Base-by-base conservation (phyloP, 1,140 invertebrate species). In the Oedothorax gibbosus region DNA sequence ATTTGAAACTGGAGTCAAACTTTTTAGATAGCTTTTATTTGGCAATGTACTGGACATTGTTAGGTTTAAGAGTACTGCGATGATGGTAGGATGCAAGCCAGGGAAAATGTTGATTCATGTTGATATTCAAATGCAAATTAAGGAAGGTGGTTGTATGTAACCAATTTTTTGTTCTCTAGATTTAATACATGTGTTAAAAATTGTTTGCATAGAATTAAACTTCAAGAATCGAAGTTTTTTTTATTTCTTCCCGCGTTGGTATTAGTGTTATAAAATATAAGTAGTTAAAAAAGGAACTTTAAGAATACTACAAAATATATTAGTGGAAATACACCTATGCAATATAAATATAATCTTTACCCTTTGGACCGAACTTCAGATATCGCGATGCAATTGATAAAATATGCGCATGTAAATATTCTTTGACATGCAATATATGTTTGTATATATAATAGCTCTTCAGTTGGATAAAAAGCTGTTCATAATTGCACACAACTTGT, bases 1-100 rank as follows among this genome's bases (percentile, higher is more conserved):
- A 35, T 35, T 35, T 35, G 35, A 35, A 35, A 35, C 35, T 35
- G 35, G 35, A 35, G 35, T 35, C 35, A 35, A 35, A 35, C 35
- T 35, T 35, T 35, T 51, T 71, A 18, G 50, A 53, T 9, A 53
- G 20, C 54, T 71, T 15, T 51, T 18, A 71, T 60, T 11, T 71
- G 69, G 35, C 35, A 35, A 71, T 71, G 69, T 71, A 71, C 69
- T 35, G 54, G 69, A 71, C 69, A 71, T 71, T 51, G 35, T 71
- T 51, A 71, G 54, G 50, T 53, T 18, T 64, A 50, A 20, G 15
- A 81, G 78, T 81, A 81, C 78, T 81, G 78, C 78, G 78, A 54
- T 81, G 68, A 81, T 81, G 78, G 62, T 60, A 60, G 60, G 78
- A 79, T 81, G 78, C 51, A 21, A 60, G 57, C n/a, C n/a, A 60